Evolutionary conservation across 2,113 vertebrate genomes (phyloP).

Genomic region (Symphodus melops): DNA sequence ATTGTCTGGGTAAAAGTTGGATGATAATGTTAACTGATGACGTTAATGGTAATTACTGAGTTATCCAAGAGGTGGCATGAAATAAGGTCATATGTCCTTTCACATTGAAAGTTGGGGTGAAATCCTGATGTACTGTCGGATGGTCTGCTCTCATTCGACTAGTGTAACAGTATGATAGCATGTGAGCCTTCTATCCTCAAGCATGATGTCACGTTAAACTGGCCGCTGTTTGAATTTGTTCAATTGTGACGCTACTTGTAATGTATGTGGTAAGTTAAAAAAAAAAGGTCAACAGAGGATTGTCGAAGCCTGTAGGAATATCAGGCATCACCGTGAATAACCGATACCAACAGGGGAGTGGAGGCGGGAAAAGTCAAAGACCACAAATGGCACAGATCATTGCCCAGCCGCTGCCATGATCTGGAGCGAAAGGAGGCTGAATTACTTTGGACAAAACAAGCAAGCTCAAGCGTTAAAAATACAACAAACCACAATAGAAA

Average conservation of each 20-base stretch:
- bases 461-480: neutral
- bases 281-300: conserved; percentile 30
- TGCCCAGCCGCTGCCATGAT: conserved; percentile 17
- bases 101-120: no score
- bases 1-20: no score
- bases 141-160: no score
- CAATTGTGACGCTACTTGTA: neutral
- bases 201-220: no score
- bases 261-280: neutral
- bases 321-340: conserved; percentile 29
- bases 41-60: no score
- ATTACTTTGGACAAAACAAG: neutral
- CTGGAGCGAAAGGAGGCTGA: conserved; percentile 11
- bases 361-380: conserved; percentile 23
- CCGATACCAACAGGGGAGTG: conserved; percentile 24
- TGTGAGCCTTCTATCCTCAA: no score
- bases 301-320: conserved; percentile 20
- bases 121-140: no score
- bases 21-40: no score
- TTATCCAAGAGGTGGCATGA: no score
- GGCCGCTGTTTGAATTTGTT: no score
- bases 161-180: no score
- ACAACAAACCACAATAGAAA: neutral
- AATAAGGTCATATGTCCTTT: no score
- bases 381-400: conserved; percentile 40